Conservation (phyloP, 2,888 invertebrate species). For the Blomia tropicalis region DNA sequence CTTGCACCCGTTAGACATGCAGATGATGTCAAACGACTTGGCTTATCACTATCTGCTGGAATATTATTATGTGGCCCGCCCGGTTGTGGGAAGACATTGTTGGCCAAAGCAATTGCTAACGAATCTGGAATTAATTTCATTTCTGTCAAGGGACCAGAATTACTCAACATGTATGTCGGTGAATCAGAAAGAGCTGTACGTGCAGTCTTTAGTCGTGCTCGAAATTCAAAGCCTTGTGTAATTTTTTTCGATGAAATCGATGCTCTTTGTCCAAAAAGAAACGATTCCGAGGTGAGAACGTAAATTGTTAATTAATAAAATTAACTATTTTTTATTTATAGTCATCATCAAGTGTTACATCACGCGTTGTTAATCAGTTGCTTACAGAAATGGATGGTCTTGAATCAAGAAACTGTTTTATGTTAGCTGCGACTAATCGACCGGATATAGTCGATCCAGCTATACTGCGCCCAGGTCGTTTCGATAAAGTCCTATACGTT, state of each 20-base stretch:
- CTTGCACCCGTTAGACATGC: constrained; percentile 78
- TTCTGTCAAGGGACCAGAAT: constrained; percentile 93
- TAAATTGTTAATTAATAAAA: background rate
- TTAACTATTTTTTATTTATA: background rate
- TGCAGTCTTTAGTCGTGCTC: constrained; percentile 82
- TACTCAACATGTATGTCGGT: constrained; percentile 97
- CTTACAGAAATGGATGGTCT: constrained; percentile 97
- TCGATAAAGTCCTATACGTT: constrained; percentile 76
- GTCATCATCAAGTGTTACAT: constrained; percentile 19
- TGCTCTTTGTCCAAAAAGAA: constrained; percentile 75
- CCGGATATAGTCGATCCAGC: constrained; percentile 95
- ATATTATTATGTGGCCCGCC: constrained; percentile 91
- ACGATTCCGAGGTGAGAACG: constrained; percentile 49
- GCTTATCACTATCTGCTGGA: constrained; percentile 65
- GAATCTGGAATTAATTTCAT: constrained; percentile 97
- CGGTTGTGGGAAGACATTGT: constrained; percentile 66
- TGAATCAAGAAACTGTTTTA: constrained; percentile 74
- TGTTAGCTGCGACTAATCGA: constrained; percentile 88
- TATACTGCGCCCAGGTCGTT: constrained; percentile 68
- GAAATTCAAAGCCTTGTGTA: constrained; percentile 89
- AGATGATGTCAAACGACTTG: constrained; percentile 58
- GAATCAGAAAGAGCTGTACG: constrained; percentile 93
- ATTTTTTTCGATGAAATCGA: constrained; percentile 98
- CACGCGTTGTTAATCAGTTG: constrained; percentile 80
- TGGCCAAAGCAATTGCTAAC: constrained; percentile 95